phyloP scores from a whole-genome alignment of 2,113 vertebrate genomes.

The Menura novaehollandiae region DNA sequence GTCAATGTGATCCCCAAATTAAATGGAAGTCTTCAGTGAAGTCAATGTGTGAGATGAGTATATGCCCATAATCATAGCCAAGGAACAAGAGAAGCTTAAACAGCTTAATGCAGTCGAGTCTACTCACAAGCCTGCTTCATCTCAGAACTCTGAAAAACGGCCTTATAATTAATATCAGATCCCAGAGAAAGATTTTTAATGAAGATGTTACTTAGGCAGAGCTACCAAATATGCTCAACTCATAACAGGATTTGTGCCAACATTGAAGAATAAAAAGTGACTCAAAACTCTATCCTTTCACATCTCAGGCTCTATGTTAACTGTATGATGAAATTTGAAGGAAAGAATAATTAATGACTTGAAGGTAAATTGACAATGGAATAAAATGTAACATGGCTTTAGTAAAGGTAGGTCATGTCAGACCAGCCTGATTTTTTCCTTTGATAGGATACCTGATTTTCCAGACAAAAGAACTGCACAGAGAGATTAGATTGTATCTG shows the following conservation, averaged over 20 bases:
- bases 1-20: background rate
- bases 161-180: background rate
- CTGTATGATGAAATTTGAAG: background rate
- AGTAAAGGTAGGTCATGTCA: conserved; percentile 49
- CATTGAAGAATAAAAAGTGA: background rate
- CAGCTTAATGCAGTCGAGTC: background rate
- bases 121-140: background rate
- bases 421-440: conserved; percentile 14
- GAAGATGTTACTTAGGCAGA: background rate
- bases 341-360: background rate
- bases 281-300: background rate
- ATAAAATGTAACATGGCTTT: background rate
- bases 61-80: background rate
- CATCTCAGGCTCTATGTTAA: background rate
- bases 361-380: conserved; percentile 5
- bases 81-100: background rate
- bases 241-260: background rate
- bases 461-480: conserved; percentile 51
- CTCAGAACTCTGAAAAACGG: background rate
- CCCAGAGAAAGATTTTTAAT: background rate
- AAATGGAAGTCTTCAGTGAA: background rate
- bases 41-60: background rate
- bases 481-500: conserved; percentile 56
- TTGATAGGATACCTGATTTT: conserved; percentile 22
- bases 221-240: background rate